Base-by-base conservation (phyloP, 2,113 vertebrate species). In the Sturnus vulgaris region DNA sequence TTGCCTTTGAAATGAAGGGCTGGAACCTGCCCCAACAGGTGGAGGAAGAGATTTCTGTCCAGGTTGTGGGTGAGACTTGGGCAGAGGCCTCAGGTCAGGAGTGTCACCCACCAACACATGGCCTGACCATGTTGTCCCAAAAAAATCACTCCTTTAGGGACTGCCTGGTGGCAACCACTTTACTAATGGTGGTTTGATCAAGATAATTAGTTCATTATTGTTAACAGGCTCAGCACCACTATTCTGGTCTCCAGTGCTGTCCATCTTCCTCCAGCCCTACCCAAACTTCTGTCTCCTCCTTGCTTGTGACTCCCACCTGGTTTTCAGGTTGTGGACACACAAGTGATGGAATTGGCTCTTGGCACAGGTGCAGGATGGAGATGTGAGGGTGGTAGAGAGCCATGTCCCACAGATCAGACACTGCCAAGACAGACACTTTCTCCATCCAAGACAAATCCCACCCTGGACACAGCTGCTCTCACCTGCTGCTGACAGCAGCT, bases 1-100 rank as follows among this genome's bases (percentile, higher is more conserved):
- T 2, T 81, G n/a, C 65, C 63, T 88, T 70, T 73, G 82, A 87
- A 65, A 50, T 44, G 59, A 40, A 72, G 47, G 4, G 0, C 59
- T 84, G 24, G 42, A 70, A 61, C 77, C 35, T 85, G 30, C 35
- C 47, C 35, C 0, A 1, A 30, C 50, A 50, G 0, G 1, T 24
- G 59, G 33, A 86, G 78, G 63, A 77, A 79, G 56, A 65, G 30
- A 63, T 90, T 81, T 68, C 35, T 33, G 11, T 10, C 33, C 42
- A 35, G 39, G 24, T 13, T 71, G 24, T 42, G 46, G 47, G 44
- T 65, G 73, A 93, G 19, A 7, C 24, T 17, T 50, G 17, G 52
- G 79, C 50, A 73, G 35, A 47, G 4, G 5, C 47, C 55, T 83
- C 55, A 35, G 77, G 44, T 80, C 79, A 72, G 31, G 73, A 69